These are phyloP conservation scores for Mnemiopsis leidyi DNA, from an alignment of 37 sponge, comb jelly and placozoan genomes.

Conservation along the genomic window DNA sequence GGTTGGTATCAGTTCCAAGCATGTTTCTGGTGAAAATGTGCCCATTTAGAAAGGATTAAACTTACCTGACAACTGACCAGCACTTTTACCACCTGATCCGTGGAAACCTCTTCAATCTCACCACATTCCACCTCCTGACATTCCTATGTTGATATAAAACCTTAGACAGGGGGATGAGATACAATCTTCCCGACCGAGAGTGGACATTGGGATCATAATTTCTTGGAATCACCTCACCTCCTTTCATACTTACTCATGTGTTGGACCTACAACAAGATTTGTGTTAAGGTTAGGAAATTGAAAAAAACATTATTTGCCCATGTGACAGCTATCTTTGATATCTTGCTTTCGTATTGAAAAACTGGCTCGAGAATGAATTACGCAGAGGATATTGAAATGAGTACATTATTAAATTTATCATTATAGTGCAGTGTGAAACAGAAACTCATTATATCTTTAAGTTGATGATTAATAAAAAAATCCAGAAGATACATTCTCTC, in stretches of 20 bases:
- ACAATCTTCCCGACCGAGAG: neutral
- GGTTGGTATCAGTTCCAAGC: conserved; percentile 6
- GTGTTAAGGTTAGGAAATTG: neutral
- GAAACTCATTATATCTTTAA: too few species aligned
- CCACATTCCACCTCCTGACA: neutral
- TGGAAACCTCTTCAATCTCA: neutral
- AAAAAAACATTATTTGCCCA: neutral
- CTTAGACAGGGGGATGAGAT: neutral
- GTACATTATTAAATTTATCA: too few species aligned
- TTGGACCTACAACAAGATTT: neutral
- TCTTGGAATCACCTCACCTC: neutral
- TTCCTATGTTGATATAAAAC: neutral
- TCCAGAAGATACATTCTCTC: too few species aligned
- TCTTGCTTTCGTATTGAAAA: too few species aligned
- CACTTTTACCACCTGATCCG: neutral
- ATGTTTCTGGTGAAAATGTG: conserved; percentile 45
- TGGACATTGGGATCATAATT: neutral
- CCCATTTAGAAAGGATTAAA: conserved; percentile 7
- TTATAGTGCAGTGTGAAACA: too few species aligned
- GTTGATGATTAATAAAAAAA: too few species aligned
- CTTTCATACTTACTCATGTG: neutral
- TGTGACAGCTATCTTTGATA: neutral
- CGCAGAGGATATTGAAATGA: too few species aligned
- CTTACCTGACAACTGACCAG: neutral
- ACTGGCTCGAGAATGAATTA: too few species aligned